Conservation (phyloP, 2,888 invertebrate genomes). For the Chymomyza amoena region DNA sequence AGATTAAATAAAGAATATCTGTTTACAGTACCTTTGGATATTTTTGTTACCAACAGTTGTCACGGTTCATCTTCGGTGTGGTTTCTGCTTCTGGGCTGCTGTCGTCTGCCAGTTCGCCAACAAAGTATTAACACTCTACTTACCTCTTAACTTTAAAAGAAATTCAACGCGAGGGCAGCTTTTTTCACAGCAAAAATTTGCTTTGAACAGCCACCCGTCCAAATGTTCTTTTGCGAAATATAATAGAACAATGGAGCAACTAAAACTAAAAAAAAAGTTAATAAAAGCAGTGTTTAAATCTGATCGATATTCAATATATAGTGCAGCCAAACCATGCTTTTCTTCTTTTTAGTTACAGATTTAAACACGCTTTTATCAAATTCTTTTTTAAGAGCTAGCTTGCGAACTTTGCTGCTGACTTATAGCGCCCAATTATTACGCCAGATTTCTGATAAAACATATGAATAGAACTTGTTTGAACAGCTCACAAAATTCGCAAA, state of each 20-base stretch:
- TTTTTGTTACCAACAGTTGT: background rate
- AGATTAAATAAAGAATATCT: background rate
- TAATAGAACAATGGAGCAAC: slow-evolving; percentile 48
- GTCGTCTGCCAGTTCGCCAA: background rate
- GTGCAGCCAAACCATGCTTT: slow-evolving; percentile 12
- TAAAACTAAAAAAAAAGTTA: slow-evolving; percentile 19
- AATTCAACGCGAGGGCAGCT: slow-evolving; percentile 43
- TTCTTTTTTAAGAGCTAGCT: background rate
- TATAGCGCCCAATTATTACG: background rate
- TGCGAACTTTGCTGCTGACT: background rate
- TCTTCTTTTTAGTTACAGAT: slow-evolving; percentile 36
- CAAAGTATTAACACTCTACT: slow-evolving; percentile 53
- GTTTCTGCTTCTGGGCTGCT: background rate
- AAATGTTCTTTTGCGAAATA: slow-evolving; percentile 47
- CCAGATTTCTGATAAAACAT: background rate
- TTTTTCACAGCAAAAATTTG: slow-evolving; percentile 16
- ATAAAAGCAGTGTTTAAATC: slow-evolving; percentile 46
- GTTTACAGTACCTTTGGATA: background rate
- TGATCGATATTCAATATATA: slow-evolving; percentile 22
- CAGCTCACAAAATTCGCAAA: slow-evolving; percentile 36
- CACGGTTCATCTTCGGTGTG: background rate
- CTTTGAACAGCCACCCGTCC: slow-evolving; percentile 36
- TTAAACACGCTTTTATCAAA: slow-evolving; percentile 42
- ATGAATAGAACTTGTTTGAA: background rate
- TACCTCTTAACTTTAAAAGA: slow-evolving; percentile 26